Percentiles rank a stretch among this genome's conserved stretches.
phyloP scores from a whole-genome alignment of 1,140 invertebrate genomes.

The Capitella teleta region DNA sequence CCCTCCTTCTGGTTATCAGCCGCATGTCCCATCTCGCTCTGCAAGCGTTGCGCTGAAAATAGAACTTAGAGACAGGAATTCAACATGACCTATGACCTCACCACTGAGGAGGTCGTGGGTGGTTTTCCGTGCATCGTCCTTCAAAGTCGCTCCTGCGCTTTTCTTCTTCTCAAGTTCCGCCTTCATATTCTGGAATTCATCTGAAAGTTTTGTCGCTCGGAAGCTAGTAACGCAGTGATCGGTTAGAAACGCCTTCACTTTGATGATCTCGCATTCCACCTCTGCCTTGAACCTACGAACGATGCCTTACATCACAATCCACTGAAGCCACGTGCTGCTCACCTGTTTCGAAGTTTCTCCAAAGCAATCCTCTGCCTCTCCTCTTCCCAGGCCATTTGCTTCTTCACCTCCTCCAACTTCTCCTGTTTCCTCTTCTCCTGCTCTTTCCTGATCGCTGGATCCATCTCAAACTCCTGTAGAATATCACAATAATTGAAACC shows the following conservation, averaged over 20 bases:
- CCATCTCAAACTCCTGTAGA: conserved; percentile 41
- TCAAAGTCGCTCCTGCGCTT: too few species aligned
- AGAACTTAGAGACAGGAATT: too few species aligned
- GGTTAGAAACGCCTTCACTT: conserved; percentile 30
- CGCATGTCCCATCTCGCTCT: too few species aligned
- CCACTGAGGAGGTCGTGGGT: not conserved
- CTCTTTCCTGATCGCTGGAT: conserved; percentile 36
- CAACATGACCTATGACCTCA: not conserved
- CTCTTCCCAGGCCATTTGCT: conserved; percentile 49
- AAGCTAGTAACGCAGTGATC: conserved; percentile 33
- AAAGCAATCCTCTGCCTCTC: conserved; percentile 58
- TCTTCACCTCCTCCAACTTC: conserved; percentile 30
- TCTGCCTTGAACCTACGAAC: conserved; percentile 35
- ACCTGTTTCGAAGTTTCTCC: conserved; percentile 53
- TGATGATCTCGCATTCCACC: conserved; percentile 39
- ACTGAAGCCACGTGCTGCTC: conserved; percentile 1
- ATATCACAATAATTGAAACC: conserved; percentile 29
- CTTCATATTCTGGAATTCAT: conserved; percentile 36
- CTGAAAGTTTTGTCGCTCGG: conserved; percentile 30
- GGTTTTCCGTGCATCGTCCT: too few species aligned
- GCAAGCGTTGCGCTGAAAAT: too few species aligned
- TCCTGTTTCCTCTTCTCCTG: conserved; percentile 28
- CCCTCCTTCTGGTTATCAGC: conserved; percentile 17
- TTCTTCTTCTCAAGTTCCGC: too few species aligned
- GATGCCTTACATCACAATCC: not conserved